phyloP scores from a whole-genome alignment of 1,140 invertebrate species.

The Drosophila littoralis region DNA sequence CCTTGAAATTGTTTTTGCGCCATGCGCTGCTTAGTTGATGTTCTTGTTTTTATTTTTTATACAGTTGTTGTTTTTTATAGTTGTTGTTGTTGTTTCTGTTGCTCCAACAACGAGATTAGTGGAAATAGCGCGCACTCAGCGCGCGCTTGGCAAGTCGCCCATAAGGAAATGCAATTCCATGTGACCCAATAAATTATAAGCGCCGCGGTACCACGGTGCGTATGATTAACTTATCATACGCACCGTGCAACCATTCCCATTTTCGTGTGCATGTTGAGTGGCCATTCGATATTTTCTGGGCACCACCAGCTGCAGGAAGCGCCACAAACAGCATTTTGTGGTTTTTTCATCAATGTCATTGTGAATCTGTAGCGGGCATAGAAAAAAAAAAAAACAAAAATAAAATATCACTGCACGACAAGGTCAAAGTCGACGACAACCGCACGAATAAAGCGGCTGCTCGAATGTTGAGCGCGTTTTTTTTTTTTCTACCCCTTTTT shows the following conservation, averaged over 20 bases:
- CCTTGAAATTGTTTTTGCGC: constrained; percentile 78
- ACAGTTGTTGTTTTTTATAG: constrained; percentile 27
- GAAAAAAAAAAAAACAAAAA: constrained; percentile 19
- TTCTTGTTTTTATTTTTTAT: constrained; percentile 42
- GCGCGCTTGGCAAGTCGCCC: constrained; percentile 18
- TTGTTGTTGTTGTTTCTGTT: constrained; percentile 21
- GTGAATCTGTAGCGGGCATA: constrained; percentile 21
- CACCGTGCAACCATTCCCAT: neutral
- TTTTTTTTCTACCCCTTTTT: constrained; percentile 28
- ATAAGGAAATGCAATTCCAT: constrained; percentile 50
- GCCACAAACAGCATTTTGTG: constrained; percentile 58
- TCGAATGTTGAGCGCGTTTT: constrained; percentile 28
- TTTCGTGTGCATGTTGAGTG: constrained; percentile 17
- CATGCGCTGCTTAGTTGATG: constrained; percentile 63
- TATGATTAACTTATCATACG: constrained; percentile 41
- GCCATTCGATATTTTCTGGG: constrained; percentile 30
- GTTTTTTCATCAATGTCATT: constrained; percentile 65
- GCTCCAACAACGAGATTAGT: constrained; percentile 61
- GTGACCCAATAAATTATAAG: constrained; percentile 13
- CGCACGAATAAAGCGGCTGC: constrained; percentile 39
- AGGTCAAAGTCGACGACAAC: constrained; percentile 65
- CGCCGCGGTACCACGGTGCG: constrained; percentile 44
- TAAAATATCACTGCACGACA: constrained; percentile 54
- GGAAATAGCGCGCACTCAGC: constrained; percentile 57
- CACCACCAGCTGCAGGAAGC: constrained; percentile 49